Percentiles rank a stretch among this genome's conserved stretches.
Conservation (phyloP, 2,113 vertebrate genomes). For the Apodemus sylvaticus region DNA sequence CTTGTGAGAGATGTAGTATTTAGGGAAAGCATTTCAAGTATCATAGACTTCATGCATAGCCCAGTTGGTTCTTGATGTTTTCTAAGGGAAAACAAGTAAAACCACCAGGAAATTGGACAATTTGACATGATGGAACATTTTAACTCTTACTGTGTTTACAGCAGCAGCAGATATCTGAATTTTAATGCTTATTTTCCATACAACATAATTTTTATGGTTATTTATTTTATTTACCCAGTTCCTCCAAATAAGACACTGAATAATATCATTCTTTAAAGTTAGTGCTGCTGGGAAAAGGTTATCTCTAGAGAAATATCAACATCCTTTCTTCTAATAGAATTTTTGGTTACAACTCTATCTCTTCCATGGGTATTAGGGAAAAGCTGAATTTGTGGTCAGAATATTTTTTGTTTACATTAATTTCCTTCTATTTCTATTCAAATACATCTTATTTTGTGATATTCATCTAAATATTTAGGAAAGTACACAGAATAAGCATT, state of each 20-base stretch:
- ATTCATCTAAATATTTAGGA: background rate
- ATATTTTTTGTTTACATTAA: constrained; percentile 9
- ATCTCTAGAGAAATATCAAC: background rate
- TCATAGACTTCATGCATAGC: background rate
- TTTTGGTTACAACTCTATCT: background rate
- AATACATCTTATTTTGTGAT: constrained; percentile 13
- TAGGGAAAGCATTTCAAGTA: constrained; percentile 8
- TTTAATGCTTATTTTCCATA: background rate
- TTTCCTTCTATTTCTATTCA: background rate
- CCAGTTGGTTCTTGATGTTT: background rate
- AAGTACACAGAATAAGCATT: background rate
- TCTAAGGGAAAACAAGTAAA: constrained; percentile 2
- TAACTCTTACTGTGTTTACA: background rate
- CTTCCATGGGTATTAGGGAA: background rate
- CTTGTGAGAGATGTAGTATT: background rate
- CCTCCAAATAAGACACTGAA: background rate
- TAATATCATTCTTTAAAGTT: background rate
- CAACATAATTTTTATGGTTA: background rate
- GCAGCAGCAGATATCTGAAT: background rate
- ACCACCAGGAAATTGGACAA: background rate
- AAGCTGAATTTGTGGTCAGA: background rate
- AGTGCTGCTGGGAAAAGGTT: background rate
- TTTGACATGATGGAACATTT: background rate
- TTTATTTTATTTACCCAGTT: constrained; percentile 25
- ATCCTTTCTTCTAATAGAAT: background rate